phyloP scores from a whole-genome alignment of 1,140 invertebrate genomes.

The Lanistes nyassanus region DNA sequence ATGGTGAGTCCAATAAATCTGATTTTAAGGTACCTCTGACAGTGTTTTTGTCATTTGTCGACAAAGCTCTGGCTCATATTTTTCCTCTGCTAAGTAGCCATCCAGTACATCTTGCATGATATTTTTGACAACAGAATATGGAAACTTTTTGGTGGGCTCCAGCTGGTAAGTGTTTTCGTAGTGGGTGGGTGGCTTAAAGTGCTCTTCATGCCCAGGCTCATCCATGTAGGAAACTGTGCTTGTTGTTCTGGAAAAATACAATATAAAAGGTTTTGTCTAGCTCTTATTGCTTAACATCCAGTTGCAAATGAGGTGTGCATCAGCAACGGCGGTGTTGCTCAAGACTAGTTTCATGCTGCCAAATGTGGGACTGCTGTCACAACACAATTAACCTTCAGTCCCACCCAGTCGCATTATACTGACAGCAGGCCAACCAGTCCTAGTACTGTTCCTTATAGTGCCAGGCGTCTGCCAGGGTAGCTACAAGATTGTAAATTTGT shows the following conservation, averaged over 20 bases:
- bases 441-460: no score
- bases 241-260: slow-evolving; percentile 50
- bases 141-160: slow-evolving; percentile 54
- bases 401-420: no score
- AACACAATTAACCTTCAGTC: no score
- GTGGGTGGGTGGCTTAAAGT: slow-evolving; percentile 46
- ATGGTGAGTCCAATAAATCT: no score
- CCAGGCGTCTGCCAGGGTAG: no score
- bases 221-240: slow-evolving; percentile 63
- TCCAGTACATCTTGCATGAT: slow-evolving; percentile 63
- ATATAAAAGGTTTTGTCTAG: neutral
- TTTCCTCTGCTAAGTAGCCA: slow-evolving; percentile 61
- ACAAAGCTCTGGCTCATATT: slow-evolving; percentile 63
- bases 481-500: no score
- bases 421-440: no score
- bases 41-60: slow-evolving; percentile 64
- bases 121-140: slow-evolving; percentile 49
- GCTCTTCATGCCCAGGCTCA: slow-evolving; percentile 56
- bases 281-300: no score
- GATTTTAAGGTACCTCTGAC: slow-evolving; percentile 52
- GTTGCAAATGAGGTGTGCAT: no score
- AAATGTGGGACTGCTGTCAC: no score
- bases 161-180: slow-evolving; percentile 64
- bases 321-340: no score
- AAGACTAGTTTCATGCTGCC: no score